Evolutionary conservation across 2,113 vertebrate genomes (phyloP), one percentile per base, ranked within the genome.

Genomic region (Octodon degus): DNA sequence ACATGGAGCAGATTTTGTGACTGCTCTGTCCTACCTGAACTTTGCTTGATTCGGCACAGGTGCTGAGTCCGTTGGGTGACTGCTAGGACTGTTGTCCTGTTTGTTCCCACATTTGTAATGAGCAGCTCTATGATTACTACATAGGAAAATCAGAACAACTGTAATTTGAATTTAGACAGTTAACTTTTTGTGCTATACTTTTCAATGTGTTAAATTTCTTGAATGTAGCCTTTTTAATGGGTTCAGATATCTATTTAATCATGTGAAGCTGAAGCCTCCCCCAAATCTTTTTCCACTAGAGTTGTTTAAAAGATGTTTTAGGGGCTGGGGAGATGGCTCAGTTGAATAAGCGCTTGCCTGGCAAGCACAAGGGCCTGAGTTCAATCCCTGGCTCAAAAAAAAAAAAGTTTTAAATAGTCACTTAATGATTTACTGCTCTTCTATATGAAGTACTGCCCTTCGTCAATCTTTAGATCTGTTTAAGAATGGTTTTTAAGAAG

Each of bases 181-280:
- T 86, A 93, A 22, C 80, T 89, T 88, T 47, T 40, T 93, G 16
- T 65, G 9, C 74, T 5, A 65, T 88, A 37, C 16, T 53, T 67
- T 96, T 63, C 43, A 8, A 68, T 90, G 2, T 47, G 17, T 65
- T 94, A 4, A 25, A 81, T 90, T 90, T 93, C 47, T 96, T 83
- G 20, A 89, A 68, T 79, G 95, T 79, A 88, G 24, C 32, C 40
- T 94, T 93, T 82, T 95, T 37, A 94, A 13, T 84, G 86, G 62
- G 7, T 93, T 11, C 81, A 90, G 72, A 68, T 81, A n/a, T 76
- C 83, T 74, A 4, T 82, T 63, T 80, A 94, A 76, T 74, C 13
- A 82, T 5, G 40, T 87, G 74, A 92, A 76, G 76, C 50, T 63
- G 47, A 81, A 84, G 11, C 24, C 32, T 43, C 24, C 25, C 58